A percentile compares a stretch with the other conserved stretches of the same genome.
These are phyloP conservation scores for Pseudolycoriella hygida DNA, from an alignment of 2,888 invertebrate genomes.

Conservation along the genomic window DNA sequence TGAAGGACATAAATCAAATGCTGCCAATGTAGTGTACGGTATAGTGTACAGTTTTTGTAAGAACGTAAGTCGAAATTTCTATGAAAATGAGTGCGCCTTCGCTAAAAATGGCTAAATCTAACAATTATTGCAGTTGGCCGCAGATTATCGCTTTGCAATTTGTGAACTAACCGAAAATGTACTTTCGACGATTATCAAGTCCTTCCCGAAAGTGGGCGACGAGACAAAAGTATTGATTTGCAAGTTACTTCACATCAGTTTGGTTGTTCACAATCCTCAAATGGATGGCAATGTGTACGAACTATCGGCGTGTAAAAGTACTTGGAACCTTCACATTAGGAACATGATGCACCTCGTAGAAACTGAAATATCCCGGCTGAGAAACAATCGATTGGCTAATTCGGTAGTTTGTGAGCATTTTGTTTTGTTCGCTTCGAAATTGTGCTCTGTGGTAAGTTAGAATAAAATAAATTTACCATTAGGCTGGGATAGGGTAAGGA, in stretches of 20 bases:
- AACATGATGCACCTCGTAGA: constrained; percentile 4
- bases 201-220: constrained; percentile 3
- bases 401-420: neutral
- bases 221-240: constrained; percentile 1
- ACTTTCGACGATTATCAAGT: neutral
- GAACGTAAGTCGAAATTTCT: neutral
- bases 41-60: constrained; percentile 1
- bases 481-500: too few species aligned
- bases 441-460: constrained; percentile 6
- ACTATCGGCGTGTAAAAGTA: neutral
- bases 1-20: neutral
- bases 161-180: constrained; percentile 4
- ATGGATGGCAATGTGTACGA: neutral
- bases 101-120: too few species aligned
- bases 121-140: constrained; percentile 2
- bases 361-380: constrained; percentile 1
- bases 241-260: neutral
- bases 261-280: neutral
- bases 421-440: neutral
- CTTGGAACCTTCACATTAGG: constrained; percentile 4
- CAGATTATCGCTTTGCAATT: constrained; percentile 3
- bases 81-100: neutral
- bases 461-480: too few species aligned
- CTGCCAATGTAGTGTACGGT: neutral
- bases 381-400: neutral